Percentiles rank a stretch among this genome's conserved stretches.
Conservation (phyloP, 2,888 invertebrate species). For the Ernsta delagoae region DNA sequence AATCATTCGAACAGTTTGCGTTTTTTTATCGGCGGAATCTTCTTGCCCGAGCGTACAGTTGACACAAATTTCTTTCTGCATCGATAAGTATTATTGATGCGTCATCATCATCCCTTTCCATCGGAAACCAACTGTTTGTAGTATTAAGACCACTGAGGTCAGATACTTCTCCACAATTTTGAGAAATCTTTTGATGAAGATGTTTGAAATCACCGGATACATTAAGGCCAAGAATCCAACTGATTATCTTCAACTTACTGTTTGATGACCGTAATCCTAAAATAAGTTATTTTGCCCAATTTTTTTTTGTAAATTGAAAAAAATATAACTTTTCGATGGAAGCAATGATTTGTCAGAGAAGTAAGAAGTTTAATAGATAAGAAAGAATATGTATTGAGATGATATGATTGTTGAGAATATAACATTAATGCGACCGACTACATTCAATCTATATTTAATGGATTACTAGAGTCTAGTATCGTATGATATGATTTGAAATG, state of each 20-base stretch:
- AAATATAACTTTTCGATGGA: too few relatives aligned
- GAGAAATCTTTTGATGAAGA: conserved; percentile 15
- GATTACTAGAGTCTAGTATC: too few relatives aligned
- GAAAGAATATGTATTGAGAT: too few relatives aligned
- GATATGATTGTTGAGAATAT: too few relatives aligned
- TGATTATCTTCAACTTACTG: background rate
- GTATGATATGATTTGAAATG: too few relatives aligned
- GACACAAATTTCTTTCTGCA: conserved; percentile 11
- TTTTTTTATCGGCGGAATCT: conserved; percentile 8
- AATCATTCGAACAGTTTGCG: conserved; percentile 9
- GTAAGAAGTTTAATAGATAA: too few relatives aligned
- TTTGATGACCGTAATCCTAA: background rate
- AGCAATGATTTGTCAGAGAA: too few relatives aligned
- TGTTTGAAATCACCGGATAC: conserved; percentile 6
- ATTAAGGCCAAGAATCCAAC: conserved; percentile 22
- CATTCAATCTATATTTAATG: too few relatives aligned
- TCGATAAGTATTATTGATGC: background rate
- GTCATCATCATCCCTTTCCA: conserved; percentile 2
- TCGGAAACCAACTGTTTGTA: conserved; percentile 2
- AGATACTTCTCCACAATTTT: conserved; percentile 11
- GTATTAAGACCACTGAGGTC: conserved; percentile 17
- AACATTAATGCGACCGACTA: too few relatives aligned
- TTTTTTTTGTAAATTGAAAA: too few relatives aligned
- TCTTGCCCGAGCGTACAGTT: conserved; percentile 1
- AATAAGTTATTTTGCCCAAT: too few relatives aligned